These are phyloP conservation scores for Platyrinchus mystaceus DNA, from an alignment of 2,797 vertebrate species.

Conservation along the genomic window DNA sequence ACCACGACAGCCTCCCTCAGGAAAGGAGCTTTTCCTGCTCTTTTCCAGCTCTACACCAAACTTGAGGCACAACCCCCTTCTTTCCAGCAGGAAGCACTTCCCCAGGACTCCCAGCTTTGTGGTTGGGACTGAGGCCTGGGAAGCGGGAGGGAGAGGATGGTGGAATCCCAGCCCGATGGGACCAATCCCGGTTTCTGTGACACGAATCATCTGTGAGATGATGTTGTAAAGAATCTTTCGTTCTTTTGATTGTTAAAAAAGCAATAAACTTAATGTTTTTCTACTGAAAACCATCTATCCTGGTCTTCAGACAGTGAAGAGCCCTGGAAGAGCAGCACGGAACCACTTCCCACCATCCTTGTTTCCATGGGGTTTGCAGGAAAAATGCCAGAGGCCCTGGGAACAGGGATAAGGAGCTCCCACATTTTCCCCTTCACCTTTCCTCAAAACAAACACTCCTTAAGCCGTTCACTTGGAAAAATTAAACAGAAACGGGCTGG, in stretches of 20 bases:
- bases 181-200: not conserved
- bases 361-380: not conserved
- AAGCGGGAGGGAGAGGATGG: not conserved
- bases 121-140: not conserved
- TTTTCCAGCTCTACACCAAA: not conserved
- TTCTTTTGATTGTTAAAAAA: not conserved
- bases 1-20: rapidly evolving
- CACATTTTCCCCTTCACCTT: not conserved
- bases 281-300: not conserved
- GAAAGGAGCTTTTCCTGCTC: not conserved
- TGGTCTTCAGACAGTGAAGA: not conserved
- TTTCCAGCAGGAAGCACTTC: not conserved
- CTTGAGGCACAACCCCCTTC: not conserved
- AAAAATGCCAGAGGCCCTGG: not conserved
- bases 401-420: not conserved
- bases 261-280: slow-evolving; percentile 24
- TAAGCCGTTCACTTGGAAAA: not conserved
- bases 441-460: not conserved
- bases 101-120: no score
- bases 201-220: not conserved
- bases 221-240: not conserved
- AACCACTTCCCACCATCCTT: not conserved
- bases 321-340: not conserved
- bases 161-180: not conserved
- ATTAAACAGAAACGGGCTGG: rapidly evolving